Evolutionary conservation across 2,797 vertebrate genomes (phyloP).

Genomic region (Falco biarmicus): DNA sequence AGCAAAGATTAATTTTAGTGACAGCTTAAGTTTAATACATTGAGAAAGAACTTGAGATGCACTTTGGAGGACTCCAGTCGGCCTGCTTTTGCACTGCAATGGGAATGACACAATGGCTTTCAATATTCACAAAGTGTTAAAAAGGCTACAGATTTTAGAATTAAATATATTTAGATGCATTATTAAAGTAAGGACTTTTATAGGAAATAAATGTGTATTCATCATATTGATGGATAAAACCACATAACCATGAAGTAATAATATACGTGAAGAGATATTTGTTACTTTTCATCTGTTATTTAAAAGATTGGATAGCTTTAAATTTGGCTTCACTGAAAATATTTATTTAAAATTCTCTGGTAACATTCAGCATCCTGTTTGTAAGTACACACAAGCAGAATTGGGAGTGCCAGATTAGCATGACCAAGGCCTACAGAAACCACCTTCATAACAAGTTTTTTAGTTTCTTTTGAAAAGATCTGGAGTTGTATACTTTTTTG

Average conservation of each 20-base stretch:
- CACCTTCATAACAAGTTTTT: not conserved
- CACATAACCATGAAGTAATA: constrained; percentile 33
- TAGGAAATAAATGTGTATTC: constrained; percentile 37
- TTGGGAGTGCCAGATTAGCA: not conserved
- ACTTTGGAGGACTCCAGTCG: constrained; percentile 26
- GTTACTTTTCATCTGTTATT: constrained; percentile 21
- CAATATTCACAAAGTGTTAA: constrained; percentile 19
- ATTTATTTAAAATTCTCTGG: not conserved
- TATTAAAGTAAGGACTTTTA: constrained; percentile 36
- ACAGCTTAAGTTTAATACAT: not conserved
- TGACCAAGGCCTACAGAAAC: not conserved
- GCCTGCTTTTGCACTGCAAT: constrained; percentile 4
- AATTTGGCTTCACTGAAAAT: constrained; percentile 26
- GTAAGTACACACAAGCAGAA: not conserved
- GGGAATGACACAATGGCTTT: not conserved
- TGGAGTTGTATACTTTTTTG: not conserved
- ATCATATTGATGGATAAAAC: constrained; percentile 75
- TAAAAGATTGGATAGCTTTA: constrained; percentile 54
- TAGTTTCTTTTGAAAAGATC: constrained; percentile 8
- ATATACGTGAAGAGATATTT: constrained; percentile 43
- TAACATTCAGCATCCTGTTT: not conserved
- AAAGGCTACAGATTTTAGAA: constrained; percentile 42
- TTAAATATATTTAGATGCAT: constrained; percentile 20
- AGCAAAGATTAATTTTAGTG: constrained; percentile 17
- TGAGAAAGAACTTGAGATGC: not conserved